A percentile compares a stretch with the other conserved stretches of the same genome.
Evolutionary conservation across 2,888 invertebrate species (phyloP).

Genomic region (Oligia latruncula): DNA sequence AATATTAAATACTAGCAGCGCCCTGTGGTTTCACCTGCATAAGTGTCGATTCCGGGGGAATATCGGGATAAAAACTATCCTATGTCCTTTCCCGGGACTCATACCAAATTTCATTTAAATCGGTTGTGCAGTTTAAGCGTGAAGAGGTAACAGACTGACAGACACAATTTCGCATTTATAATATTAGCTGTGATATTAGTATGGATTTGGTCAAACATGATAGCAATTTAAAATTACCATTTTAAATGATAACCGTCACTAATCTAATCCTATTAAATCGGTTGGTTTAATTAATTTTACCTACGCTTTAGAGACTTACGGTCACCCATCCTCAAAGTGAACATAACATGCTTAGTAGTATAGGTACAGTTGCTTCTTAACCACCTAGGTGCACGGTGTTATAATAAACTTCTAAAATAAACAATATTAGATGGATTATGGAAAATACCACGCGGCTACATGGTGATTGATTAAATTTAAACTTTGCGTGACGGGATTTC

Average conservation of each 20-base stretch:
- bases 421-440: conserved; percentile 45
- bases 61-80: no score
- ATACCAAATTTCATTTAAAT: no score
- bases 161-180: no score
- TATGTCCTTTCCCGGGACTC: no score
- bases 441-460: conserved; percentile 43
- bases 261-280: not conserved
- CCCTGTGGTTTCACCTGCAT: no score
- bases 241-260: not conserved
- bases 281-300: not conserved
- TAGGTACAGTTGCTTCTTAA: not conserved
- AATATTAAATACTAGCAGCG: not conserved
- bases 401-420: conserved; percentile 50
- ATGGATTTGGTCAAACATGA: not conserved
- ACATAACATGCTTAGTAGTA: not conserved
- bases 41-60: no score
- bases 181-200: no score
- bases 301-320: not conserved
- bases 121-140: no score
- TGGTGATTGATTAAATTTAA: conserved; percentile 65
- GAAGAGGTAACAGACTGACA: no score
- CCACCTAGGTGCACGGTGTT: not conserved
- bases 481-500: conserved; percentile 54
- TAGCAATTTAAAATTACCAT: no score
- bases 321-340: not conserved